Base-by-base conservation (phyloP, 2,797 vertebrate genomes). In the Tangara arthus region DNA sequence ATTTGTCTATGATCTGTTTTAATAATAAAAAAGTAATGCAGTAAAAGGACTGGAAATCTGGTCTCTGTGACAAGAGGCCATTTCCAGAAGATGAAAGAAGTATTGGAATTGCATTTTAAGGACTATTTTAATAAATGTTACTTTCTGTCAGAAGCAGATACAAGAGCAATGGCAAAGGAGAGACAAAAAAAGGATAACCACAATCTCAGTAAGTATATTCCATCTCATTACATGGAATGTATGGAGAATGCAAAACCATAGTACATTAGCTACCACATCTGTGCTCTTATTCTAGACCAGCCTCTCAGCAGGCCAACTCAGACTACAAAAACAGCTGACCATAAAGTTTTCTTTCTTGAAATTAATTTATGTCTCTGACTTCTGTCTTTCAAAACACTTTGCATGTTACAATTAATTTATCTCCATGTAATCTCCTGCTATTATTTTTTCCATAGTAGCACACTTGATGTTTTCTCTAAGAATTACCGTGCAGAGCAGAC, bases 171-270 rank as follows among this genome's bases (percentile, higher is more conserved):
- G 97, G 98, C 98, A 96, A 99, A 99, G 98, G 99, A 99, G 95
- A 98, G 99, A 87, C 99, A 99, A 98, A 99, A 99, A 97, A 99
- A 99, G 97, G 99, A 99, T 98, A 99, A 99, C 96, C 99, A 99
- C 95, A 99, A 99, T 93, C 98, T 99, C 96, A 99, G 99, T 99
- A 97, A 99, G 99, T 98, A 97, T 87, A 60, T 53, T 96, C 52
- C 34, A 44, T 79, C 65, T 90, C 23, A 46, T 87, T 85, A 80
- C 60, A 53, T 26, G 10, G 20, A 91, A 49, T 78, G 30, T 42
- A 61, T 49, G 34, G 35, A 46, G 23, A 91, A 47, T 78, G 44
- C 9, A 82, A 75, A 87, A 59, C 26, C 50, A 27, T 52, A n/a
- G 50, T 30, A 37, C 28, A 18, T 55, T 55, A 73, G 27, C 32